phyloP scores from a whole-genome alignment of 2,888 invertebrate species.

The Resseliella maxima region DNA sequence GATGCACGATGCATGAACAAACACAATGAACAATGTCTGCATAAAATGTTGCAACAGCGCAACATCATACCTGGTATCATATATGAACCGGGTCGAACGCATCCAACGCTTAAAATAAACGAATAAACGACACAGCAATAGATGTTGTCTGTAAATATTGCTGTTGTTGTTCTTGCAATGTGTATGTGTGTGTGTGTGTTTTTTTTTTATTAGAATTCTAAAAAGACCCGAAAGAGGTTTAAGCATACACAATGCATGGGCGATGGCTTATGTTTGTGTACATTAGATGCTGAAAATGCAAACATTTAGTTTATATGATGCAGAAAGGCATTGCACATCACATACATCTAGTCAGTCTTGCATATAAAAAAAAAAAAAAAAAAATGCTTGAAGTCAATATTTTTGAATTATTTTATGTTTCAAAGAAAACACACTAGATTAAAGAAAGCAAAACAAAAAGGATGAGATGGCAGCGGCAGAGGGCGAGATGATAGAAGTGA shows the following conservation, averaged over 20 bases:
- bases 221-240: background rate
- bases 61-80: no score
- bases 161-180: background rate
- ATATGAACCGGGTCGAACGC: background rate
- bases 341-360: background rate
- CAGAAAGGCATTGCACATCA: constrained; percentile 7
- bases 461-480: background rate
- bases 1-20: constrained; percentile 22
- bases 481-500: background rate
- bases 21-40: constrained; percentile 31
- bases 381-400: constrained; percentile 41
- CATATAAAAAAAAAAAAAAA: background rate
- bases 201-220: background rate
- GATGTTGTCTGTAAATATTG: background rate
- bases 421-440: constrained; percentile 4
- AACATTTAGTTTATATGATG: constrained; percentile 13
- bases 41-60: constrained; percentile 1
- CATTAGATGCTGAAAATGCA: background rate
- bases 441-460: background rate
- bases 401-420: constrained; percentile 44
- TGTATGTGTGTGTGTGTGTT: no score
- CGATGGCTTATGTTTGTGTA: background rate
- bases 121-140: background rate
- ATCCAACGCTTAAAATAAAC: background rate
- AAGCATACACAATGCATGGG: background rate